Evolutionary conservation across 2,888 invertebrate species (phyloP).

Genomic region (Selenia dentaria): DNA sequence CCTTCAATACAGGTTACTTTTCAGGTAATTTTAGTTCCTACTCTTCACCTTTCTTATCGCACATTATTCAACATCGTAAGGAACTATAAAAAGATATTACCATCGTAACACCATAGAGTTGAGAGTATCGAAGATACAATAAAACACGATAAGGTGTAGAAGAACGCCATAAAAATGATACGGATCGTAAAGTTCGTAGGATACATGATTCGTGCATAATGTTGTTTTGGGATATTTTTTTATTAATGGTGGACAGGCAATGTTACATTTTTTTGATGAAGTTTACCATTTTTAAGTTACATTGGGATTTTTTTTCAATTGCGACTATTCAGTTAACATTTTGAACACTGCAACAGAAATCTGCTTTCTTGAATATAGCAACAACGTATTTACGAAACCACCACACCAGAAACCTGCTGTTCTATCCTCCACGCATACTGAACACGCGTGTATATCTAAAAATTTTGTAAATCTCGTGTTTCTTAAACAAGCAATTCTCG

Average conservation of each 20-base stretch:
- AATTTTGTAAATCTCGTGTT: no score
- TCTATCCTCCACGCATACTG: no score
- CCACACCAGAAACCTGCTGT: no score
- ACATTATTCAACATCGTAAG: conserved; percentile 47
- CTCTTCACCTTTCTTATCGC: conserved; percentile 25
- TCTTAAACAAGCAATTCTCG: no score
- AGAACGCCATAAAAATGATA: conserved; percentile 55
- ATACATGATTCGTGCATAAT: conserved; percentile 37
- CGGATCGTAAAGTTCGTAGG: conserved; percentile 52
- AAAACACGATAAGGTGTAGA: conserved; percentile 52
- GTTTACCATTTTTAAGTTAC: no score
- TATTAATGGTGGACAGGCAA: conserved; percentile 11
- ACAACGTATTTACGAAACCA: no score
- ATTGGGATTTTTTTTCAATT: no score
- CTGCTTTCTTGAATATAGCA: no score
- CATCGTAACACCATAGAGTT: conserved; percentile 52
- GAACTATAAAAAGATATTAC: conserved; percentile 61
- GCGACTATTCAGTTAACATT: no score
- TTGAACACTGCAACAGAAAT: no score
- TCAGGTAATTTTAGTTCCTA: not conserved
- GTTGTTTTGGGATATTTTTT: conserved; percentile 39
- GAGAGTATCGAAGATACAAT: conserved; percentile 45
- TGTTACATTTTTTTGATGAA: not conserved
- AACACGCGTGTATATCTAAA: no score
- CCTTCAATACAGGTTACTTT: no score